phyloP scores from a whole-genome alignment of 2,797 vertebrate species.

The Hylomyscus alleni region DNA sequence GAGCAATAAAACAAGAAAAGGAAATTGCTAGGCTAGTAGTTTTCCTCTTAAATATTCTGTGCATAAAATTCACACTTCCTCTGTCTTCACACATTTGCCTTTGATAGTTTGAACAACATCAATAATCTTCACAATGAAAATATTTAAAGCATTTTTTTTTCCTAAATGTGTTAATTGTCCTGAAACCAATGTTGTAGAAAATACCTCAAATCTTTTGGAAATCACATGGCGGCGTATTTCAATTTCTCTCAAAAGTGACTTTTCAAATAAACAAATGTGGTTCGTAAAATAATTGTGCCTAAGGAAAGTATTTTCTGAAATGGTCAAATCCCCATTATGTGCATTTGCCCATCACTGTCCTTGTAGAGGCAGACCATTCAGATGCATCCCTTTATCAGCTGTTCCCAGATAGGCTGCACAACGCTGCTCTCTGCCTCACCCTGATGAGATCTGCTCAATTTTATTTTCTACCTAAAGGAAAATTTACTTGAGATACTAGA shows the following conservation, averaged over 20 bases:
- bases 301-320: slow-evolving; percentile 35
- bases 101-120: slow-evolving; percentile 40
- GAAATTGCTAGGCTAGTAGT: neutral
- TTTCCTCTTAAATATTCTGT: slow-evolving; percentile 10
- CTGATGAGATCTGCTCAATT: neutral
- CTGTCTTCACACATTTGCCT: slow-evolving; percentile 49
- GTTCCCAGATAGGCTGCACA: neutral
- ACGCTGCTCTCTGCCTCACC: neutral
- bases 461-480: neutral
- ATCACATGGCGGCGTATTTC: neutral
- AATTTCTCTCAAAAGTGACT: slow-evolving; percentile 1
- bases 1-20: neutral
- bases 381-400: neutral
- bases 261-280: slow-evolving; percentile 25
- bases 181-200: slow-evolving; percentile 44
- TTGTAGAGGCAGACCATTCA: neutral
- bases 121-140: slow-evolving; percentile 63
- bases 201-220: neutral
- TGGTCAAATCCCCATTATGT: neutral
- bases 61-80: slow-evolving; percentile 24
- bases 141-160: slow-evolving; percentile 67
- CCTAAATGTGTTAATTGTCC: slow-evolving; percentile 64
- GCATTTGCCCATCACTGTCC: neutral
- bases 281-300: neutral
- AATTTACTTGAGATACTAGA: neutral